Base-by-base conservation (phyloP, 1,140 invertebrate genomes). In the Hestina assimilis region DNA sequence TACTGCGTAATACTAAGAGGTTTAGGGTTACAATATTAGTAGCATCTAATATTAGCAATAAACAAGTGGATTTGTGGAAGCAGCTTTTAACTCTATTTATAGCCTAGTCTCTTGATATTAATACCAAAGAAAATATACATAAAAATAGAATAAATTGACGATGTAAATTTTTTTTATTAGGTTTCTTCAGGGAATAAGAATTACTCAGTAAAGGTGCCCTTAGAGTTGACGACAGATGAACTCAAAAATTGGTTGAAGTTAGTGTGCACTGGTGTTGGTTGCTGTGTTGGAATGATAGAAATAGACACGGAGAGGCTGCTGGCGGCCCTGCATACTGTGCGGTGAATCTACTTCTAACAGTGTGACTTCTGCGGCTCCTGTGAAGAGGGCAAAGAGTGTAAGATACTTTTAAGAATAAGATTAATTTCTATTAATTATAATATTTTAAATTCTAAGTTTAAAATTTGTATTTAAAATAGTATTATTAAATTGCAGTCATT, bases 211-310 rank as follows among this genome's bases (percentile, higher is more conserved):
- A 89, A 89, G 79, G 81, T 89, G 26, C 88, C 88, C 11, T 63
- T 80, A 52, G 79, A 89, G 23, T 64, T 89, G 35, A 74, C 78
- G 42, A 70, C 59, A 19, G 84, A 85, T 7, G 83, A 88, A 38
- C 61, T 88, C 17, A 88, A 85, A 31, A 83, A 79, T 51, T 89
- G 87, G 87, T 64, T 89, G 9, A 89, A 89, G 60, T 52, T 75
- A 24, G 59, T 89, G 0, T 84, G 86, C 56, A 63, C 59, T 56
- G 79, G 83, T 20, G 68, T 88, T 8, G 86, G 83, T 1, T 83
- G 74, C 41, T 89, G 88, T 62, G 61, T 84, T 20, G 84, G 83
- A 6, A 77, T 89, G 73, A 81, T 89, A 51, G 82, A 83, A 33
- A 64, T 89, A 47, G 86, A 87, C 31, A 69, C 75, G 80, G 79